phyloP scores from a whole-genome alignment of 2,113 vertebrate genomes.

The Hippolais icterina region DNA sequence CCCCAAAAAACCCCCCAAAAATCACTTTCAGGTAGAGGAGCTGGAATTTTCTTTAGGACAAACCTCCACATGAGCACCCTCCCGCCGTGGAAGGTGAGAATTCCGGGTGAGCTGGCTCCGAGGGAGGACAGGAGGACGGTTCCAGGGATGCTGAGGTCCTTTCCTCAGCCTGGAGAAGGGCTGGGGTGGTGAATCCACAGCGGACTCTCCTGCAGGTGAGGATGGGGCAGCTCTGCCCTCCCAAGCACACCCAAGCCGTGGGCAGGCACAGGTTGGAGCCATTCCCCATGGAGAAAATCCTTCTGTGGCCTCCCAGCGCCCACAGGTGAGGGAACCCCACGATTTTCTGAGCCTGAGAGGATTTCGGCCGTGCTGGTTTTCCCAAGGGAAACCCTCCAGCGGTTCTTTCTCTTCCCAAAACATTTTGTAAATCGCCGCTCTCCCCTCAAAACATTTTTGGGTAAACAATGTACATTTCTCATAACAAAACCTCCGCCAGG shows the following conservation, averaged over 20 bases:
- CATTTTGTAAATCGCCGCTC: too few species aligned
- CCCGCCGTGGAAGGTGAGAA: neutral
- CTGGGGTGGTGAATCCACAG: neutral
- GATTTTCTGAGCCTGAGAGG: too few species aligned
- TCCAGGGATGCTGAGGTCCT: neutral
- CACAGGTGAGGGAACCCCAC: neutral
- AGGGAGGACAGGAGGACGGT: neutral
- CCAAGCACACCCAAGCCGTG: neutral
- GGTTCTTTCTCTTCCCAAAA: too few species aligned
- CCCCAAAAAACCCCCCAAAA: too few species aligned
- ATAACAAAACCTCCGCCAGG: too few species aligned
- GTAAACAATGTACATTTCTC: too few species aligned
- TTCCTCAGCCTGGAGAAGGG: neutral
- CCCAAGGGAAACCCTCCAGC: too few species aligned
- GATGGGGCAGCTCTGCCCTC: neutral
- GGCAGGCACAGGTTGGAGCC: neutral
- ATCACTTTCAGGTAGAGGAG: neutral
- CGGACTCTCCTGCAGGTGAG: neutral
- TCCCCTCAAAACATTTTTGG: too few species aligned
- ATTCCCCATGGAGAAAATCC: neutral
- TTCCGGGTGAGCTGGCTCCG: neutral
- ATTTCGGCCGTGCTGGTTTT: too few species aligned
- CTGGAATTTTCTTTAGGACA: constrained; percentile 6
- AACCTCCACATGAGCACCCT: neutral
- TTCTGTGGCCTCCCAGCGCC: neutral